Evolutionary conservation across 2,113 vertebrate genomes (phyloP).

Genomic region (Synchiropus splendidus): DNA sequence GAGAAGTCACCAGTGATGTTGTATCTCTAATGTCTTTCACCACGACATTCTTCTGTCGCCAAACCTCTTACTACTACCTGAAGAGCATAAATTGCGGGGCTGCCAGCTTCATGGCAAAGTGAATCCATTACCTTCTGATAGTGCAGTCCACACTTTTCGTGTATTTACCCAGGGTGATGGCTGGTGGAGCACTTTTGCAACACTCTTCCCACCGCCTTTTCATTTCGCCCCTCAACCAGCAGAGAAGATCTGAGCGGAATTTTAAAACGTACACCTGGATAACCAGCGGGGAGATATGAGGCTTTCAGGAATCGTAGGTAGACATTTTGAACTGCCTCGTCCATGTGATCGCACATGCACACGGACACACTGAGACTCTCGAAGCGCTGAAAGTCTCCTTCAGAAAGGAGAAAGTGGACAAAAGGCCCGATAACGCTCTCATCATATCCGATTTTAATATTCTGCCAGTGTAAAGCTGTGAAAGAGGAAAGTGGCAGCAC

Average conservation of each 20-base stretch:
- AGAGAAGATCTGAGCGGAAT: slow-evolving; percentile 35
- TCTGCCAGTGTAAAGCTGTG: slow-evolving; percentile 34
- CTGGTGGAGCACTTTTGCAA: slow-evolving; percentile 1
- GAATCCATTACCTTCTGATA: slow-evolving; percentile 25
- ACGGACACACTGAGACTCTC: background rate
- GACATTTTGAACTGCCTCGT: slow-evolving; percentile 6
- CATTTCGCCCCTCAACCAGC: slow-evolving; percentile 4
- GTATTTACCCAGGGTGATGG: slow-evolving; percentile 21
- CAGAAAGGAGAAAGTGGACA: slow-evolving; percentile 48
- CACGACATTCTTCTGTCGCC: background rate
- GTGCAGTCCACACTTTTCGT: slow-evolving; percentile 31
- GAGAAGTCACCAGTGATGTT: too few species aligned
- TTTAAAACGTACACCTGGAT: slow-evolving; percentile 31
- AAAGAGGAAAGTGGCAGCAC: slow-evolving; percentile 26
- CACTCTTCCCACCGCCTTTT: background rate
- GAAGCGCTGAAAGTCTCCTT: slow-evolving; percentile 42
- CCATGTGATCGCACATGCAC: slow-evolving; percentile 4
- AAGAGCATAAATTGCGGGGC: slow-evolving; percentile 11
- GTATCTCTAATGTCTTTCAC: too few species aligned
- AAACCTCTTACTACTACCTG: slow-evolving; percentile 5
- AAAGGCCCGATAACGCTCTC: slow-evolving; percentile 56
- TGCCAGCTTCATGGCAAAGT: slow-evolving; percentile 21
- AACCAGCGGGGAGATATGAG: slow-evolving; percentile 35
- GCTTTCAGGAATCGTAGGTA: slow-evolving; percentile 8
- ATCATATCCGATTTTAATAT: slow-evolving; percentile 66